Conservation (phyloP, 2,797 vertebrate species). For the Anguilla anguilla region DNA sequence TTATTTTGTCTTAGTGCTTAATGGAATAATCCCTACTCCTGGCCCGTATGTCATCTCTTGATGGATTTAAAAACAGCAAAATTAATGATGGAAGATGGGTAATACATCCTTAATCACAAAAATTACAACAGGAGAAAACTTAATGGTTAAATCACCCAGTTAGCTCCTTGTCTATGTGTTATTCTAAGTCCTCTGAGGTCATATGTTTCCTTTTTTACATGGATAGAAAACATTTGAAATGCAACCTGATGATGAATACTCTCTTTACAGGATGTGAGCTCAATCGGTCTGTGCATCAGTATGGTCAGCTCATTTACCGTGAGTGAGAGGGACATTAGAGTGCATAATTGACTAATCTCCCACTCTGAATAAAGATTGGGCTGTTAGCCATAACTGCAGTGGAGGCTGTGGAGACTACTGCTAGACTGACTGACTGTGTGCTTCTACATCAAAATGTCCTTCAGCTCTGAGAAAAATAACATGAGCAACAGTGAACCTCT, state of each 20-base stretch:
- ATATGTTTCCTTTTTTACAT: conserved; percentile 27
- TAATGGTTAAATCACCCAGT: conserved; percentile 18
- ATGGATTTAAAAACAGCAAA: neutral
- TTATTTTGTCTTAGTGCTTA: neutral
- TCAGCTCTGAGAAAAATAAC: neutral
- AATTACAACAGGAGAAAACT: neutral
- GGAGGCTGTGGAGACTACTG: conserved; percentile 11
- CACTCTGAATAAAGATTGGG: conserved; percentile 41
- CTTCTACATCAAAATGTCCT: conserved; percentile 30
- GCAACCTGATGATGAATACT: conserved; percentile 26
- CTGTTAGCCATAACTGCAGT: conserved; percentile 38
- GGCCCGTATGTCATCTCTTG: neutral
- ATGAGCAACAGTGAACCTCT: neutral
- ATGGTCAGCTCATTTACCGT: conserved; percentile 20
- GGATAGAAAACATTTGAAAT: conserved; percentile 12
- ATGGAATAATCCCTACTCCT: neutral
- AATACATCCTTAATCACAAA: neutral
- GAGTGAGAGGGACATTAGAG: conserved; percentile 35
- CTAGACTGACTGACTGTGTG: conserved; percentile 24
- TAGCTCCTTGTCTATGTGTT: conserved; percentile 1
- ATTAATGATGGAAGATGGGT: neutral
- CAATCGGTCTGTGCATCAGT: conserved; percentile 15
- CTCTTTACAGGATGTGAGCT: neutral
- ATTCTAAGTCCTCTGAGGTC: conserved; percentile 19
- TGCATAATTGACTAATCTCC: conserved; percentile 43